Evolutionary conservation across 2,797 vertebrate species (phyloP), one percentile per base, ranked within the genome.

Genomic region (Neosilurus mollespiculum): DNA sequence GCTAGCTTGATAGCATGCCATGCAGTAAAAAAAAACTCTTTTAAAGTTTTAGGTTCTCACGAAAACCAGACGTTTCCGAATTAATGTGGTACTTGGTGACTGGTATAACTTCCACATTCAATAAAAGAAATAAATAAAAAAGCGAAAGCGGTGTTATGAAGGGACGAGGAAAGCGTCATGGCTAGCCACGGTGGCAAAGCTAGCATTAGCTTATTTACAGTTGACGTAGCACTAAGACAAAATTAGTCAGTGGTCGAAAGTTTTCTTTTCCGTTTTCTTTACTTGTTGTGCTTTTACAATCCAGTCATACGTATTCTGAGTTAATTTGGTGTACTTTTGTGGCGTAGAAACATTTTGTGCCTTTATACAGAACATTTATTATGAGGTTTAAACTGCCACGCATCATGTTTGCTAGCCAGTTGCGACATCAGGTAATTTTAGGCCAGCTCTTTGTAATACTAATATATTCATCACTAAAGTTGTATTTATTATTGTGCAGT

Each of bases 151-250:
- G 6, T 24, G 4, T 20, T 3, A 26, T 18, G 0, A 51, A 51
- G 9, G 16, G 9, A 30, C 22, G 12, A 49, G 3, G 20, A 11
- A 22, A 14, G 61, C 61, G 62, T 54, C 5, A 22, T 11, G 24
- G 26, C n/a, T 69, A 82, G 81, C 81, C 81, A 34, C 26, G 58
- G 54, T 77, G 73, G 76, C 64, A 16, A 49, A 43, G 69, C 83
- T 82, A 81, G 75, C 86, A 53, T 62, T 83, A 84, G 80, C 83
- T 72, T 72, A 53, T 76, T 75, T 83, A 79, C 64, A 69, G 83
- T 87, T 88, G 86, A 88, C 83, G 87, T 89, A 88, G 83, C 84
- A 61, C 66, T 71, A 11, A 24, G 51, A 70, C 54, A 11, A 24
- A 43, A 70, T 81, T 24, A 65, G 14, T 79, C 16, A 79, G 77